A percentile compares a stretch with the other conserved stretches of the same genome.
These are phyloP conservation scores for Nycticebus coucang DNA, from an alignment of 2,113 vertebrate species.

Conservation along the genomic window DNA sequence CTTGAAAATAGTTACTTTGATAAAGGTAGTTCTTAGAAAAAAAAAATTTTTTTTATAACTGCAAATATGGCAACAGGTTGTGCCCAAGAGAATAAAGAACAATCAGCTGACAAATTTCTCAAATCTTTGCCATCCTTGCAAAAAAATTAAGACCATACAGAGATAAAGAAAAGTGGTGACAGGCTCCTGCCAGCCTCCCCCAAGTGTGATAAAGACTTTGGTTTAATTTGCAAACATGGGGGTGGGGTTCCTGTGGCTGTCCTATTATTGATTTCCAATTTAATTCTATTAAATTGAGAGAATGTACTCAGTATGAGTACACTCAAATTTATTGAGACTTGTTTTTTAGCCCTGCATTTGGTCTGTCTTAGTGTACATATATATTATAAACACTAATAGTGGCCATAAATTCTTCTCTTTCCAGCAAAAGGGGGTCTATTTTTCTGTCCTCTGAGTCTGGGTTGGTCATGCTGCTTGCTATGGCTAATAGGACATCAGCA, in stretches of 20 bases:
- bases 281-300: neutral
- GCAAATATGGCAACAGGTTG: neutral
- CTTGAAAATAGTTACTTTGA: neutral
- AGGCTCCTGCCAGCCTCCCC: neutral
- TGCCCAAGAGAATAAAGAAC: neutral
- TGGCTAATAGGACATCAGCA: neutral
- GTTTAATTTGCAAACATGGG: neutral
- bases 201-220: neutral
- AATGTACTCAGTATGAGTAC: neutral
- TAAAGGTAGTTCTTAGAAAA: neutral
- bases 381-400: neutral
- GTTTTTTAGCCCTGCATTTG: neutral
- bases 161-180: neutral
- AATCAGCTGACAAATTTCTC: neutral
- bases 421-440: neutral
- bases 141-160: neutral
- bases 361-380: neutral
- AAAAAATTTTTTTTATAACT: neutral
- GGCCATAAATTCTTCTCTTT: neutral
- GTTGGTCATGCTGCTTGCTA: neutral
- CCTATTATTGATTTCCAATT: neutral
- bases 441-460: neutral
- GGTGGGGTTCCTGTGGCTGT: neutral
- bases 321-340: neutral
- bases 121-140: neutral